Conservation (phyloP, 2,113 vertebrate species). For the Thomomys bottae region DNA sequence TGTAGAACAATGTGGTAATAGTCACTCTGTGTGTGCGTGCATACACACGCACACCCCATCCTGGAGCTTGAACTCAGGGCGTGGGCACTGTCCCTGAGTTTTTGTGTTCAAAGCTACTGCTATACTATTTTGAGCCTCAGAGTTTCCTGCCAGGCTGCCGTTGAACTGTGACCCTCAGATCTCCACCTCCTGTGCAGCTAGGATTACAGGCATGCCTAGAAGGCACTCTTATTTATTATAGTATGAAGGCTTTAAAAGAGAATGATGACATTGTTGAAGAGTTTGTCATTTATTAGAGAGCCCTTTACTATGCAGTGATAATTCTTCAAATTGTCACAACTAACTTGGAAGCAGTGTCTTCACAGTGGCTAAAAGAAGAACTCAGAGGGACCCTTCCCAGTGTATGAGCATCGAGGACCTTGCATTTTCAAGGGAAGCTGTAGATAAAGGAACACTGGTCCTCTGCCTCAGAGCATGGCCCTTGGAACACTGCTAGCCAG, state of each 20-base stretch:
- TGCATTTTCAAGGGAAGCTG: not conserved
- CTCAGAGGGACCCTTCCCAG: not conserved
- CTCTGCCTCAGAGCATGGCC: not conserved
- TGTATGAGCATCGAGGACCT: not conserved
- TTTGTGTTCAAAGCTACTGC: no score
- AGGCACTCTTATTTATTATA: not conserved
- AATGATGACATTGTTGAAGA: not conserved
- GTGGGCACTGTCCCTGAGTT: no score
- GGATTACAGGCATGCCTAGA: no score
- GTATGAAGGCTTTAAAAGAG: not conserved
- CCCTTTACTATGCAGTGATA: not conserved
- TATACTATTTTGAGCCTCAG: no score
- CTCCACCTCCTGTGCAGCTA: no score
- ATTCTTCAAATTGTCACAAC: not conserved
- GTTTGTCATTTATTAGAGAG: constrained; percentile 26
- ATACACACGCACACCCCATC: no score
- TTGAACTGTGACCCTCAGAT: no score
- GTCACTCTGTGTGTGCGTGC: not conserved
- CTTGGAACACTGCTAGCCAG: not conserved
- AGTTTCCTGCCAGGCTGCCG: no score
- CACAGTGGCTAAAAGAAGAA: not conserved
- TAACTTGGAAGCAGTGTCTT: not conserved
- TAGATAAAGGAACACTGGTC: not conserved
- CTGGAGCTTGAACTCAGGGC: no score
- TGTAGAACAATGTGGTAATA: not conserved